Evolutionary conservation across 2,113 vertebrate species (phyloP), one percentile per base, ranked within the genome.

Genomic region (Stigmatopora nigra): DNA sequence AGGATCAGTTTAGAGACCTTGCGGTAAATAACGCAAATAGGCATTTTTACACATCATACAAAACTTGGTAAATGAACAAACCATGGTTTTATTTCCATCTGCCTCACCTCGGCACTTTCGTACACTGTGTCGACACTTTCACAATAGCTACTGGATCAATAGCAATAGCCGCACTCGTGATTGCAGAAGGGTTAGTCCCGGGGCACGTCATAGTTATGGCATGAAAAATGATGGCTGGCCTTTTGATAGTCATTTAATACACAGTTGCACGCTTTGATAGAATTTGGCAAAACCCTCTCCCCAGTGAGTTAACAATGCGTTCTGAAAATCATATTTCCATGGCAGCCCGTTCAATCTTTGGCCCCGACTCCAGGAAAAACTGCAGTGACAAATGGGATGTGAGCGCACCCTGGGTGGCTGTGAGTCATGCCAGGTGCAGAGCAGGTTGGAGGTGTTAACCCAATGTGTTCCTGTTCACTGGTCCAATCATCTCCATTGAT

Each of bases 401-500:
- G 80, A 88, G 72, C 75, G 16, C 71, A 65, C 41, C 68, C 70
- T 41, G 76, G 72, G 81, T 78, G 78, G 77, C 83, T 72, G 71
- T 70, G 79, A 77, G 88, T 89, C 84, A 76, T 70, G 76, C 82
- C 83, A 88, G 78, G 80, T 82, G 80, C 61, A 53, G 68, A 66
- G 73, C 64, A 78, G 76, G 76, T 86, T 80, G 72, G 79, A 82
- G 84, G 81, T 85, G 78, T 83, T 82, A 83, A 83, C 82, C 88
- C 83, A 85, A 83, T 89, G 82, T 77, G 86, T 90, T 89, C 87
- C 88, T 87, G 88, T 87, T 89, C 70, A 76, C 78, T 88, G 86
- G 89, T 88, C 86, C 80, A 87, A 84, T 88, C 90, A 90, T 86
- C 80, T 88, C 77, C 82, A 83, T 82, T 80, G 80, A 80, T 60